These are phyloP conservation scores for Cebus imitator DNA, from an alignment of 2,113 vertebrate species.

Conservation along the genomic window DNA sequence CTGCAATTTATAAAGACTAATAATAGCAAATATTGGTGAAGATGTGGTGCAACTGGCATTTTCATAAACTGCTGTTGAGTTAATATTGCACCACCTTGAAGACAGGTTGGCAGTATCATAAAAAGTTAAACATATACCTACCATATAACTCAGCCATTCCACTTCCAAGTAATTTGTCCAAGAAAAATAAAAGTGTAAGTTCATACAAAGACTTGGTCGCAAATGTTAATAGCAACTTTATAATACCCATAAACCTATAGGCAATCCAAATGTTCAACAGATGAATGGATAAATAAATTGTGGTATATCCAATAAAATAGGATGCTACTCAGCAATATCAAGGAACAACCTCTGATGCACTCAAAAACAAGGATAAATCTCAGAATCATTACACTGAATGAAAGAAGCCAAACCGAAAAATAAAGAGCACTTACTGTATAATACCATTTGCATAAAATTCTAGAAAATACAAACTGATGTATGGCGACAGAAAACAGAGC, in stretches of 20 bases:
- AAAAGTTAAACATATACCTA: neutral
- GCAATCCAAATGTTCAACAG: neutral
- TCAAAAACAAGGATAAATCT: neutral
- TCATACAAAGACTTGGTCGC: neutral
- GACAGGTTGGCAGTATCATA: neutral
- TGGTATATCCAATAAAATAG: neutral
- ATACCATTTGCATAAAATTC: neutral
- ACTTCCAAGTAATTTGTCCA: neutral
- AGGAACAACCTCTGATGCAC: neutral
- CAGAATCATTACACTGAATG: neutral
- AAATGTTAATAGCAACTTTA: neutral
- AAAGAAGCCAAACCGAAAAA: neutral
- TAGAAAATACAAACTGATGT: neutral
- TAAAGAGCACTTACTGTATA: neutral
- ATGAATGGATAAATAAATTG: neutral
- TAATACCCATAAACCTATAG: neutral
- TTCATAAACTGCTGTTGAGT: neutral
- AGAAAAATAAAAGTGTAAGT: constrained; percentile 37
- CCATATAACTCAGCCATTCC: neutral
- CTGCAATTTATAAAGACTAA: constrained; percentile 22
- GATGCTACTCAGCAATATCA: neutral
- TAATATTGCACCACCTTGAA: neutral
- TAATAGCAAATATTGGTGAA: neutral
- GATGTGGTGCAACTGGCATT: neutral
- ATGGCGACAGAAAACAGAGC: neutral